Conservation (phyloP, 2,113 vertebrate species). For the Glareola pratincola region DNA sequence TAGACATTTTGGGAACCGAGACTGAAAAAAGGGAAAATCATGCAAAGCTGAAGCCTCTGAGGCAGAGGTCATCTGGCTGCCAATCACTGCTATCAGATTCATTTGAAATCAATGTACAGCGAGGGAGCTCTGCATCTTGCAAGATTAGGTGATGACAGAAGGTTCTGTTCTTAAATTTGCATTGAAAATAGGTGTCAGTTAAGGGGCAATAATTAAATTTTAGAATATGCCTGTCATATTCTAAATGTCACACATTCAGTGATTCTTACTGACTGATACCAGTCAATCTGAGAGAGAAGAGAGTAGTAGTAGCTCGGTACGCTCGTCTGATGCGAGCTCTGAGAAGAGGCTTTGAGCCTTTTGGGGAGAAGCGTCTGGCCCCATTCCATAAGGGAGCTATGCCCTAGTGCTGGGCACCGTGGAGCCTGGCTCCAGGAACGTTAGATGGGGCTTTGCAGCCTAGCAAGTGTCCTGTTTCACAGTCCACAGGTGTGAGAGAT, state of each 20-base stretch:
- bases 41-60: not conserved
- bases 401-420: not conserved
- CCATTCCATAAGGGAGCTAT: not conserved
- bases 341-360: not conserved
- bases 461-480: not conserved
- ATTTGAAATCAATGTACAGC: constrained; percentile 19
- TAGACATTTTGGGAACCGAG: not conserved
- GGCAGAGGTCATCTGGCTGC: constrained; percentile 38
- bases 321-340: not conserved
- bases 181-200: constrained; percentile 51
- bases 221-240: constrained; percentile 53
- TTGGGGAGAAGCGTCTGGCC: not conserved
- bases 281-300: not conserved
- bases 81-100: not conserved
- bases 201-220: constrained; percentile 44
- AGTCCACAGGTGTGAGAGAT: not conserved
- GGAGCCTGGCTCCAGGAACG: not conserved
- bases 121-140: constrained; percentile 5
- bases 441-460: not conserved
- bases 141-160: constrained; percentile 49
- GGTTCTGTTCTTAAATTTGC: constrained; percentile 59
- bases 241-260: not conserved
- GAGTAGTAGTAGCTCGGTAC: not conserved
- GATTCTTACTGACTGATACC: constrained; percentile 14
- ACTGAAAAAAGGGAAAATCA: constrained; percentile 6